A percentile compares a stretch with the other conserved stretches of the same genome.
These are phyloP conservation scores for Cephus spinipes DNA, from an alignment of 2,888 invertebrate genomes.

Conservation along the genomic window DNA sequence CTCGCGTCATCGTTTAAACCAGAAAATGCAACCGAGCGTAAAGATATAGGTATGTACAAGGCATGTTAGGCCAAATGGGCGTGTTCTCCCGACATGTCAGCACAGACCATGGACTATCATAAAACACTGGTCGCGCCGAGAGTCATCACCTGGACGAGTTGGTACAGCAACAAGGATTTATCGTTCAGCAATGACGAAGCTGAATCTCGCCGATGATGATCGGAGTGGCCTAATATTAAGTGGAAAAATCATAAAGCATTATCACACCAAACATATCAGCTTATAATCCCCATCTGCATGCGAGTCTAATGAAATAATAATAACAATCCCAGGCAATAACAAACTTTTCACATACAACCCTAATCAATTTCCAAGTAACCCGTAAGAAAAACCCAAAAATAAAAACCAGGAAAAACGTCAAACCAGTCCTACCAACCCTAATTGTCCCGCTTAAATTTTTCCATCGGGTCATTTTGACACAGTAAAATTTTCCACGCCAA, in stretches of 20 bases:
- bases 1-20: constrained; percentile 2
- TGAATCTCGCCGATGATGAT: neutral
- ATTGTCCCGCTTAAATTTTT: neutral
- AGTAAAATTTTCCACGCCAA: neutral
- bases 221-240: neutral
- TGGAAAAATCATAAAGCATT: neutral
- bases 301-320: neutral
- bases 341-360: neutral
- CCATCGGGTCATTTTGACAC: neutral
- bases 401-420: no score
- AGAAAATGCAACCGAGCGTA: neutral
- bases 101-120: constrained; percentile 11
- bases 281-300: neutral
- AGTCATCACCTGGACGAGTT: constrained; percentile 20
- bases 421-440: no score
- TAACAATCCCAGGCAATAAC: neutral
- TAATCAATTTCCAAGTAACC: neutral
- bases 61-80: neutral
- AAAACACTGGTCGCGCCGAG: constrained; percentile 15
- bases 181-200: constrained; percentile 19
- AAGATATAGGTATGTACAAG: constrained; percentile 3
- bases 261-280: neutral
- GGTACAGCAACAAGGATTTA: constrained; percentile 17
- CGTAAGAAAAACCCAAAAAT: no score
- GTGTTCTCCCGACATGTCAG: constrained; percentile 11